phyloP scores from a whole-genome alignment of 2,797 vertebrate species.

The Squalus acanthias region DNA sequence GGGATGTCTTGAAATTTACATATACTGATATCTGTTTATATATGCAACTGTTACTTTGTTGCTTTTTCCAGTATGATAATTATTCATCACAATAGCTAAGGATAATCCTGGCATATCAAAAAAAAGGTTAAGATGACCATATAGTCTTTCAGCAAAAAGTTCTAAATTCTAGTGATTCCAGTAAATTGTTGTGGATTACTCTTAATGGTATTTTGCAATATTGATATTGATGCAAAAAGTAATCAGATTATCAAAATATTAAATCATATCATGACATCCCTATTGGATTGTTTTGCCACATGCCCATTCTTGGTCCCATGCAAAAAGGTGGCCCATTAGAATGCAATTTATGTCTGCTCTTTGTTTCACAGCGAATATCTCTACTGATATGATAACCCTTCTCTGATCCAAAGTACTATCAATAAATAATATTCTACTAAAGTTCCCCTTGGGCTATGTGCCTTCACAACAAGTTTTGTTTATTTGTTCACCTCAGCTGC shows the following conservation, averaged over 20 bases:
- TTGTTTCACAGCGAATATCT: slow-evolving; percentile 7
- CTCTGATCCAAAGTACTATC: not conserved
- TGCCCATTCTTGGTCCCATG: not conserved
- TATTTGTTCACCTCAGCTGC: slow-evolving; percentile 14
- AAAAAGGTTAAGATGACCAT: not conserved
- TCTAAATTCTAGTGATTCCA: not conserved
- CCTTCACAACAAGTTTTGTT: not conserved
- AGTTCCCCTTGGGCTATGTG: not conserved
- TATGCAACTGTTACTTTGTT: not conserved
- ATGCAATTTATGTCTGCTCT: not conserved
- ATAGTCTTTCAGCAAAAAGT: not conserved
- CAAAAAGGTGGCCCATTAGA: not conserved
- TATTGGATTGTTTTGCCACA: not conserved
- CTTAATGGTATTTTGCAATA: not conserved
- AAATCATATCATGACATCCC: slow-evolving; percentile 32
- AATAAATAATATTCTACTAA: not conserved
- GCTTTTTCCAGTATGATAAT: not conserved
- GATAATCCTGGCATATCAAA: not conserved
- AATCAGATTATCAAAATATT: not conserved
- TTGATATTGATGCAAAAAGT: not conserved
- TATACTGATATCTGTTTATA: not conserved
- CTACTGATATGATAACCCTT: not conserved
- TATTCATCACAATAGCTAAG: not conserved
- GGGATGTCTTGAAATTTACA: slow-evolving; percentile 29
- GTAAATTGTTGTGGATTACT: not conserved